Evolutionary conservation across 2,888 invertebrate species (phyloP), one percentile per base, ranked within the genome.

Genomic region (Folsomia candida): DNA sequence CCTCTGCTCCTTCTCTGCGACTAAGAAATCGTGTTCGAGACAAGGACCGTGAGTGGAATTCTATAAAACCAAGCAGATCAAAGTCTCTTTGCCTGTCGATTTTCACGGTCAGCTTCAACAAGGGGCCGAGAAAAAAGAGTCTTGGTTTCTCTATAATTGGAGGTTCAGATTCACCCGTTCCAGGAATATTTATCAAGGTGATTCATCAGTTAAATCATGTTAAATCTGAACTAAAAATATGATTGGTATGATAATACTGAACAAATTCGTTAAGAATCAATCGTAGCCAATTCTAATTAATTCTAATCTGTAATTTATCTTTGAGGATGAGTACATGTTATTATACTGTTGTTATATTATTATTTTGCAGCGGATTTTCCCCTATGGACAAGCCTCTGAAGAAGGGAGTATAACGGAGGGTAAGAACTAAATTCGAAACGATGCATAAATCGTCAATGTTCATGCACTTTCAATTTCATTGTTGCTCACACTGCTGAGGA

Each of bases 81-180:
- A 78, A 79, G 64, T 76, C 76, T 3, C 66, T 79, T 3, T 79
- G 76, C 47, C 51, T 79, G 11, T 75, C 76, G n/a, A 78, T 79
- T 37, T 79, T 79, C 67, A 75, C 79, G 2, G 76, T 79, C 1
- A 64, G 54, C 1, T 78, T 79, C 68, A 89, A 90, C 84, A 94
- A 94, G 84, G 93, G 93, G 25, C 88, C 88, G 6, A 91, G 91
- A 27, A 89, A 90, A 81, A 93, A 92, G 83, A 92, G 92, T 71
- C 86, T 94, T 65, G 94, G 94, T 26, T 94, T 94, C 82, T 93
- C 92, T 82, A 92, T 94, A 80, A 94, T 94, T 29, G 94, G 94
- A 63, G 94, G 94, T 58, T 74, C 73, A 66, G 94, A 94, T 83
- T 92, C 93, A 2, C 91, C 93, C 0, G 91, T 91, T 83, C 91